Percentiles rank a stretch among this genome's conserved stretches.
These are phyloP conservation scores for Polydrusus pterygomalis DNA, from an alignment of 2,888 invertebrate species.

Conservation along the genomic window DNA sequence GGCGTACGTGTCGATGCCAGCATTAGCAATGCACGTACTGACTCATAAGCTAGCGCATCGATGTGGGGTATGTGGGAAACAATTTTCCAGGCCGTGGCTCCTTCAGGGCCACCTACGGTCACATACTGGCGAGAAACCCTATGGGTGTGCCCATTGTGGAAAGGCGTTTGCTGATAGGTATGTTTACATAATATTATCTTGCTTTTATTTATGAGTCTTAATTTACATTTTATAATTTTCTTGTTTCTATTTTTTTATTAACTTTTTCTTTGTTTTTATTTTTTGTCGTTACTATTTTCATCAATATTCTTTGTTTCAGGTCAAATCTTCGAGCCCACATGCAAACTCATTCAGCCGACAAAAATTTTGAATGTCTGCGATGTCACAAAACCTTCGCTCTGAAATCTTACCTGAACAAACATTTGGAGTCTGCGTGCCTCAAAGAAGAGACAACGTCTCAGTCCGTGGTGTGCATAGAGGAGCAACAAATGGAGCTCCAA, in stretches of 20 bases:
- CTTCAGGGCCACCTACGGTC: conserved; percentile 90
- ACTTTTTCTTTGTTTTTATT: neutral
- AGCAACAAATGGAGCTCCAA: conserved; percentile 43
- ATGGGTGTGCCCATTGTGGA: conserved; percentile 94
- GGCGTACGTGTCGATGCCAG: conserved; percentile 98
- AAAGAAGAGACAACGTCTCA: conserved; percentile 74
- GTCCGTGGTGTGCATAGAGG: conserved; percentile 41
- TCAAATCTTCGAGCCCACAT: conserved; percentile 95
- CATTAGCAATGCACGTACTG: conserved; percentile 93
- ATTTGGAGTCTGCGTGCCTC: conserved; percentile 92
- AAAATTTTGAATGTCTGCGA: conserved; percentile 90
- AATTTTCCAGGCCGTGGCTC: conserved; percentile 97
- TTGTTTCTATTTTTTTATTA: conserved; percentile 6
- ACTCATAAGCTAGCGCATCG: conserved; percentile 95
- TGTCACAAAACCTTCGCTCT: conserved; percentile 95
- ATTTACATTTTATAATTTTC: conserved; percentile 12
- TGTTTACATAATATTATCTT: neutral
- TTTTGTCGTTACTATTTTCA: neutral
- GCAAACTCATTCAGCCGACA: conserved; percentile 94
- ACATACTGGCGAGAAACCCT: conserved; percentile 95
- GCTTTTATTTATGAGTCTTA: neutral
- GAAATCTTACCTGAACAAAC: conserved; percentile 96
- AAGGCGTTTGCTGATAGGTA: conserved; percentile 93
- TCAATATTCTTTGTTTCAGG: conserved; percentile 38
- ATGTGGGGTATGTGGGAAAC: conserved; percentile 94